Base-by-base conservation (phyloP, 1,140 invertebrate species). In the Helicoverpa armigera region DNA sequence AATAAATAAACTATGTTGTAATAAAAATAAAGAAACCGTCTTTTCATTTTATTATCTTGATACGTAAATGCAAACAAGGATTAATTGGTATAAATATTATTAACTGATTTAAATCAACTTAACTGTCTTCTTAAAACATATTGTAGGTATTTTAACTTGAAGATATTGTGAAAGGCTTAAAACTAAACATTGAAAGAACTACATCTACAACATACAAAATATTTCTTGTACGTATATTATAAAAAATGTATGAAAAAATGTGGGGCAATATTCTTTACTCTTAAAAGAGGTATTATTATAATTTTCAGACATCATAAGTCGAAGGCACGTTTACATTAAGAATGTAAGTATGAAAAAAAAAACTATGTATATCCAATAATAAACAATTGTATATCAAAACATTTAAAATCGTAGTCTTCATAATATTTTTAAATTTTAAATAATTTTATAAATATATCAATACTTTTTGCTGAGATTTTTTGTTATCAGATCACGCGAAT, bases 21-120 rank as follows among this genome's bases (percentile, higher is more conserved):
- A 23, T 23, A 23, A 23, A 23, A 23, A 23, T 63, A 4, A 35
- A 63, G 50, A 3, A 23, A 63, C 10, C 53, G 63, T 67, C 63
- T 67, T 67, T 67, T 67, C 48, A 70, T 70, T 51, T 51, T 70
- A 69, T 70, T 53, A 53, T 23, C 12, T 61, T 76, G n/a, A 60
- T 16, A 76, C 16, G 16, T 50, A 76, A 76, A 76, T 60, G 74
- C 74, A 31, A 48, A 76, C 16, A 50, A 60, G 51, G 29, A 61
- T 75, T 60, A 18, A 18, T 48, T 43, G 23, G 51, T 23, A 23
- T 4, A 51, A 54, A 58, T 13, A 51, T 31, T 61, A 65, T 23
- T 23, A 23, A 23, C 23, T 23, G 23, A 43, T 7, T 43, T 43
- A 43, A 23, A 23, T 43, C 35, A 5, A 43, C 35, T 43, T 43